Conservation (phyloP, 2,888 invertebrate species). For the Phymatocera aterrima region DNA sequence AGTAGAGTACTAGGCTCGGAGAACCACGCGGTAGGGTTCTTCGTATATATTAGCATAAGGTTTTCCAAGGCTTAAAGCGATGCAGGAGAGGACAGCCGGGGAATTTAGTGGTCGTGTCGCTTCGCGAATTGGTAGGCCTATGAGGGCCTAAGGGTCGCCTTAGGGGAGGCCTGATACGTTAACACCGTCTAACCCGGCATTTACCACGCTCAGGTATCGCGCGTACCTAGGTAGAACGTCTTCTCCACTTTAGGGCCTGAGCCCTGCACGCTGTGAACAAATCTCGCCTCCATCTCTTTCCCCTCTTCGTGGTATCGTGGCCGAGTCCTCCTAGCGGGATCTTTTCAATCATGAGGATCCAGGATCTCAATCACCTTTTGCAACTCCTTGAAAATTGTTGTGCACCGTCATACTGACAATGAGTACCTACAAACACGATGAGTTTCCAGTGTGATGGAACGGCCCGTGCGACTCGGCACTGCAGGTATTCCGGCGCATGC, state of each 20-base stretch:
- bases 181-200: conserved; percentile 41
- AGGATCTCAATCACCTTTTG: no score
- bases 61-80: conserved; percentile 52
- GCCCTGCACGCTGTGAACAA: not conserved
- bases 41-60: conserved; percentile 52
- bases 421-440: no score
- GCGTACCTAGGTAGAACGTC: conserved; percentile 25
- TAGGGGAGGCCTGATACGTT: conserved; percentile 57
- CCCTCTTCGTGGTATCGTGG: not conserved
- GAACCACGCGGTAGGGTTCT: conserved; percentile 19
- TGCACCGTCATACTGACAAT: no score
- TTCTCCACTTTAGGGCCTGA: not conserved
- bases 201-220: conserved; percentile 37
- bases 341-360: no score
- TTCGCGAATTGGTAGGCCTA: conserved; percentile 49
- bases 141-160: conserved; percentile 38
- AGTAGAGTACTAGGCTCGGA: conserved; percentile 34
- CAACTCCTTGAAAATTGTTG: no score
- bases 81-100: conserved; percentile 47
- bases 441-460: no score
- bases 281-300: not conserved
- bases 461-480: no score
- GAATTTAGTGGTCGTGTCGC: conserved; percentile 52
- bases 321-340: no score
- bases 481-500: no score